Evolutionary conservation across 2,113 vertebrate genomes (phyloP).

Genomic region (Grammatotria lemairii): DNA sequence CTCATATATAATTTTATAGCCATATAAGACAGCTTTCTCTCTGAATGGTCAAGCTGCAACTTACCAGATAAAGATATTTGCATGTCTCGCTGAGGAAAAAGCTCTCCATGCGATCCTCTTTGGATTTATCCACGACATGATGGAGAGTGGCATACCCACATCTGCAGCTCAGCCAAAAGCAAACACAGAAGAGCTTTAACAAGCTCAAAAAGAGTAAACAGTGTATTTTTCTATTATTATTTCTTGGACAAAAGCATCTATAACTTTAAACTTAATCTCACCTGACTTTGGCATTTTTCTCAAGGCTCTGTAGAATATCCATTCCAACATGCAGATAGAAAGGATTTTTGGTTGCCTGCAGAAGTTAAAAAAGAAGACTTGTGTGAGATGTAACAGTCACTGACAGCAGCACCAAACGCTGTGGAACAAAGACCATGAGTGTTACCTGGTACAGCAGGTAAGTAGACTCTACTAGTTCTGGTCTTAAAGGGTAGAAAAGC

Average conservation of each 20-base stretch:
- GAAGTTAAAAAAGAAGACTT: background rate
- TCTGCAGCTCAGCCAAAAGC: slow-evolving; percentile 56
- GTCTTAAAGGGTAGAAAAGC: slow-evolving; percentile 91
- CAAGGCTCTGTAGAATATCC: slow-evolving; percentile 97
- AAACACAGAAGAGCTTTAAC: background rate
- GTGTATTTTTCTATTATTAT: background rate
- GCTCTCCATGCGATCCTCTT: slow-evolving; percentile 99
- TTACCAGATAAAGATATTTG: slow-evolving; percentile 94
- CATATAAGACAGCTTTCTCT: background rate
- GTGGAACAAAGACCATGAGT: background rate
- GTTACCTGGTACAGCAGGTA: slow-evolving; percentile 95
- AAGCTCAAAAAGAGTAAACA: background rate
- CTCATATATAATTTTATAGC: background rate
- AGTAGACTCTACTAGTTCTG: slow-evolving; percentile 93
- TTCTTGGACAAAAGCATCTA: background rate
- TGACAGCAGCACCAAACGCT: background rate
- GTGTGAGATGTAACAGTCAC: background rate
- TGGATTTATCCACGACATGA: slow-evolving; percentile 95
- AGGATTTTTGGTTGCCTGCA: slow-evolving; percentile 95
- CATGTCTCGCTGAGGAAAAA: slow-evolving; percentile 99
- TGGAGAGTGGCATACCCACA: slow-evolving; percentile 97
- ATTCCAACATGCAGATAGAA: slow-evolving; percentile 98
- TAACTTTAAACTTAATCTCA: slow-evolving; percentile 37
- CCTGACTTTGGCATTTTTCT: slow-evolving; percentile 95
- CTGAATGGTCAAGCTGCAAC: slow-evolving; percentile 9